Evolutionary conservation across 2,888 invertebrate species (phyloP).

Genomic region (Aleiodes alternator): DNA sequence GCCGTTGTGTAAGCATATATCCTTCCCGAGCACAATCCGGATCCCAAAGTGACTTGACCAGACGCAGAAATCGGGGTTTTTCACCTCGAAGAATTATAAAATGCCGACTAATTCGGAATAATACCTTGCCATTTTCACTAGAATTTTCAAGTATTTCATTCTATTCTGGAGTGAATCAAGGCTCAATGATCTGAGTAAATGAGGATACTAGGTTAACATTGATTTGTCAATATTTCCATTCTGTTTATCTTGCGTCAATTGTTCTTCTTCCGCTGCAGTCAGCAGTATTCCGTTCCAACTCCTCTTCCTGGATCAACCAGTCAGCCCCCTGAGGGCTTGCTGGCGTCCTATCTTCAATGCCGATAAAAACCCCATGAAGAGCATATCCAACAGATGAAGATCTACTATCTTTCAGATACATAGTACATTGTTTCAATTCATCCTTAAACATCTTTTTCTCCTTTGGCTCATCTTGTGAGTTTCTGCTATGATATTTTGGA

Average conservation of each 20-base stretch:
- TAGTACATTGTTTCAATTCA: too few species aligned
- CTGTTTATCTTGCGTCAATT: slow-evolving; percentile 3
- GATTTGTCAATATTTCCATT: too few species aligned
- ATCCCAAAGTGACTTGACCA: slow-evolving; percentile 52
- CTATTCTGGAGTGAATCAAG: too few species aligned
- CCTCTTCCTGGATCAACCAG: slow-evolving; percentile 51
- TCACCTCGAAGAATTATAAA: background rate
- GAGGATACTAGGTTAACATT: too few species aligned
- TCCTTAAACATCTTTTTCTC: too few species aligned
- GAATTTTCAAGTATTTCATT: too few species aligned
- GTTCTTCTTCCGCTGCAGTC: slow-evolving; percentile 6
- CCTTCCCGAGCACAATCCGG: slow-evolving; percentile 52
- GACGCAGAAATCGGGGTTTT: slow-evolving; percentile 53
- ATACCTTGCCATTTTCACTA: too few species aligned
- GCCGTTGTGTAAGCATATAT: background rate
- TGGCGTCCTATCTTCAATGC: slow-evolving; percentile 46
- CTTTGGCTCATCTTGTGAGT: too few species aligned
- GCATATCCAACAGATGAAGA: too few species aligned
- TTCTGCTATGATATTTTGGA: too few species aligned
- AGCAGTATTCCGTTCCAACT: slow-evolving; percentile 35
- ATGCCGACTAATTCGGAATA: background rate
- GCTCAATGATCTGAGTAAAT: too few species aligned
- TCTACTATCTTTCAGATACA: too few species aligned
- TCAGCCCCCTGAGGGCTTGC: slow-evolving; percentile 34
- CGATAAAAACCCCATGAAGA: slow-evolving; percentile 36